Base-by-base conservation (phyloP, 2,113 vertebrate genomes). In the Trematomus loennbergii region DNA sequence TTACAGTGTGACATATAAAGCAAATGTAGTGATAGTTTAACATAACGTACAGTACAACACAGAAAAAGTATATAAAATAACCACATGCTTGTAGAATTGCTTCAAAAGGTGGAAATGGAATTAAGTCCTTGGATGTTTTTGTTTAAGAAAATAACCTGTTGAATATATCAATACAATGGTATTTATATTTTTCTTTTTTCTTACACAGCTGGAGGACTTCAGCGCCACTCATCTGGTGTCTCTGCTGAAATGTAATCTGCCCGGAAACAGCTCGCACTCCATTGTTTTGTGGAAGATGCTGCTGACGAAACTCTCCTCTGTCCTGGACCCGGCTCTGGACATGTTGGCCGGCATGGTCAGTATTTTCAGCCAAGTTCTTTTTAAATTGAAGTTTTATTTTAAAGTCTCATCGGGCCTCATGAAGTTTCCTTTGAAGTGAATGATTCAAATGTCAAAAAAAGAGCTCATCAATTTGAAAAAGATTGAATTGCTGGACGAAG, bases 231-330 rank as follows among this genome's bases (percentile, higher is more conserved):
- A 93, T 25, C 89, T 94, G 77, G 87, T 57, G 57, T 78, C 86
- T 58, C 87, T 94, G 2, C 76, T 95, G 60, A 71, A 64, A 48
- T 95, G 94, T 68, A 17, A 92, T 63, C 89, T 94, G 53, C 73
- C 84, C 2, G 86, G 83, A 17, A 81, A 86, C 62, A 88, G 69
- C 78, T 75, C 52, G 46, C 73, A 55, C 60, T 94, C 93, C 59
- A 87, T 8, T 46, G 48, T 81, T 4, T 72, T 91, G 46, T 95
- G 94, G 94, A 94, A 92, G 87, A 63, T 93, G 69, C 72, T 95
- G 60, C 84, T 95, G 72, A 90, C 65, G 2, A 82, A 93, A 57
- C 46, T 87, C 12, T 87, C 85, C 15, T 0, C 0, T 1, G 46
- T 93, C 66, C 72, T 95, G 83, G 88, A 94, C 22, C 75, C 83